Percentiles rank a stretch among this genome's conserved stretches.
These are phyloP conservation scores for Itoplectis maculator DNA, from an alignment of 2,888 invertebrate genomes.

Conservation along the genomic window DNA sequence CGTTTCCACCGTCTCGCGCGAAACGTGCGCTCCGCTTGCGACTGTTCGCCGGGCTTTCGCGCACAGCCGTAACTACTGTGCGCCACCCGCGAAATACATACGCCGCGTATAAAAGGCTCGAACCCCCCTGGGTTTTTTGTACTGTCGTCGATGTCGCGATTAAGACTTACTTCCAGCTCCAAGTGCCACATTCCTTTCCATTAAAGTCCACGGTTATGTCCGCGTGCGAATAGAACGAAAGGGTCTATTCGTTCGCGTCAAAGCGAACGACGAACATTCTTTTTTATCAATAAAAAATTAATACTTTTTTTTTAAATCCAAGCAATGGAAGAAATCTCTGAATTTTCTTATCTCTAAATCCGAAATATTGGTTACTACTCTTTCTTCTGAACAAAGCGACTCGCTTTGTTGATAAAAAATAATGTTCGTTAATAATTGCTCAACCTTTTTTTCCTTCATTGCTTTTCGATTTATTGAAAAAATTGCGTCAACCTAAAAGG, in stretches of 20 bases:
- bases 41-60: constrained; percentile 30
- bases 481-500: neutral
- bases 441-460: no score
- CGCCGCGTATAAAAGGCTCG: neutral
- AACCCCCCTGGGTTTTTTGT: neutral
- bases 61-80: constrained; percentile 24
- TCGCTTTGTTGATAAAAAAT: no score
- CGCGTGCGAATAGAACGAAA: neutral
- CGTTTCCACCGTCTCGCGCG: constrained; percentile 29
- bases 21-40: constrained; percentile 33
- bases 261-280: no score
- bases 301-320: no score
- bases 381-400: no score
- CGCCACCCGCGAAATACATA: neutral
- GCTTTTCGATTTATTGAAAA: neutral
- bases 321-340: no score
- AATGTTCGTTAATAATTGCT: neutral
- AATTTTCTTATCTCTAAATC: no score
- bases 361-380: no score
- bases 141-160: neutral
- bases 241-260: no score
- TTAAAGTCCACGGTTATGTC: neutral
- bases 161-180: neutral
- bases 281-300: no score
- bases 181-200: neutral